A percentile compares a stretch with the other conserved stretches of the same genome.
Conservation (phyloP, 2,888 invertebrate species). For the Beris morrisii region DNA sequence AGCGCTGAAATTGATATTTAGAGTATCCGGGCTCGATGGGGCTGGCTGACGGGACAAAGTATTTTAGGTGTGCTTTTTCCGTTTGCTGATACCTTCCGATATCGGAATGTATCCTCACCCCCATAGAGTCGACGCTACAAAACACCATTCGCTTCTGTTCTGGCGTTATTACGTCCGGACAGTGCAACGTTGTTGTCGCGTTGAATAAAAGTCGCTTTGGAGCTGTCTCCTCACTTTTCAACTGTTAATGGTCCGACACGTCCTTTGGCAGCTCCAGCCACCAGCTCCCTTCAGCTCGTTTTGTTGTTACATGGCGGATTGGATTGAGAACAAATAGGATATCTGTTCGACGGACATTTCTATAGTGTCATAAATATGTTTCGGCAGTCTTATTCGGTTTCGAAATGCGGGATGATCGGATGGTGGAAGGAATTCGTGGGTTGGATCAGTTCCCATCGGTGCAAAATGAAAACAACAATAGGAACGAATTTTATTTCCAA, state of each 20-base stretch:
- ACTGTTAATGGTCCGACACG: conserved; percentile 27
- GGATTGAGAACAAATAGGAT: conserved; percentile 39
- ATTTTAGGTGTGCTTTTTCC: conserved; percentile 10
- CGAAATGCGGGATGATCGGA: background rate
- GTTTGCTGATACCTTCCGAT: too few relatives aligned
- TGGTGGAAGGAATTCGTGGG: too few relatives aligned
- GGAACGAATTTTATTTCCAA: conserved; percentile 15
- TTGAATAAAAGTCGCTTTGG: conserved; percentile 21
- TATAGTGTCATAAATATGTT: conserved; percentile 37
- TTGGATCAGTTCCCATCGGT: too few relatives aligned
- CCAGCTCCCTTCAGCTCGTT: conserved; percentile 29
- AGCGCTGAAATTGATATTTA: conserved; percentile 35
- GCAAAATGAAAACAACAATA: too few relatives aligned
- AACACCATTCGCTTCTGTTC: conserved; percentile 13
- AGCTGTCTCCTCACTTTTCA: conserved; percentile 3
- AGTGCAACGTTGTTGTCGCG: conserved; percentile 25
- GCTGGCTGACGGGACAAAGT: background rate
- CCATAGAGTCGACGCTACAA: background rate
- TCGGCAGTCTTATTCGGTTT: conserved; percentile 23
- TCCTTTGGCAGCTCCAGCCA: conserved; percentile 25
- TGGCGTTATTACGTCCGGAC: conserved; percentile 21
- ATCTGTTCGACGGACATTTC: conserved; percentile 38
- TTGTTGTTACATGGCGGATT: conserved; percentile 34
- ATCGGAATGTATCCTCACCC: too few relatives aligned
- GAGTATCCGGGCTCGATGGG: conserved; percentile 18